Conservation (phyloP, 2,888 invertebrate species). For the Leptinotarsa haldemani region DNA sequence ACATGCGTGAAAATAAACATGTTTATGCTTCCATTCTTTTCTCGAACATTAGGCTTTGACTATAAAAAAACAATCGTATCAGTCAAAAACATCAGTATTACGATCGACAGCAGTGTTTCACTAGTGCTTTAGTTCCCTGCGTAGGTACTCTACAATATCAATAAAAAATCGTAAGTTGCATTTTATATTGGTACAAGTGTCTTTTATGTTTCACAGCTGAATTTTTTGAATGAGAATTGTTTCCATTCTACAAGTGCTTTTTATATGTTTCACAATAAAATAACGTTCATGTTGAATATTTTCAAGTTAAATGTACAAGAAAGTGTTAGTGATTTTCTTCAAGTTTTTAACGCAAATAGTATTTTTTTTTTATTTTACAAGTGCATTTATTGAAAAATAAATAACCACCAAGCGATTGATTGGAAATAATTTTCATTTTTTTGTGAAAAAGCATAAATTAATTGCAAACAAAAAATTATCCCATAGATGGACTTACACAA, state of each 20-base stretch:
- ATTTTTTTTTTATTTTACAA: not conserved
- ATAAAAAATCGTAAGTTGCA: not conserved
- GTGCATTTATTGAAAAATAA: not conserved
- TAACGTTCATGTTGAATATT: not conserved
- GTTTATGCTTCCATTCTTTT: not conserved
- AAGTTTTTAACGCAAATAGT: not conserved
- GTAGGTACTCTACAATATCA: not conserved
- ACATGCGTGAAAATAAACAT: not conserved
- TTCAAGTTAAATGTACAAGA: not conserved
- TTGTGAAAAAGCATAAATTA: conserved; percentile 1
- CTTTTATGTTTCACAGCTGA: not conserved
- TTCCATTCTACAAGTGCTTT: not conserved
- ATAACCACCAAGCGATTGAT: not conserved
- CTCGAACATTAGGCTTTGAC: not conserved
- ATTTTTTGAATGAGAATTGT: no score
- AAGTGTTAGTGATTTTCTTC: not conserved
- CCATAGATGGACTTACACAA: not conserved
- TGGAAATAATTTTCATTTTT: not conserved
- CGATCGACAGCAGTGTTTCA: conserved; percentile 1
- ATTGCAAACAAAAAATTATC: not conserved
- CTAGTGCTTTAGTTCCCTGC: not conserved
- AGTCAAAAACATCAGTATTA: not conserved
- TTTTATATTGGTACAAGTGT: not conserved
- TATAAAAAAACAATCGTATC: not conserved
- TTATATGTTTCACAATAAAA: not conserved